Conservation (phyloP, 2,113 vertebrate species). For the Henicopernis longicauda region DNA sequence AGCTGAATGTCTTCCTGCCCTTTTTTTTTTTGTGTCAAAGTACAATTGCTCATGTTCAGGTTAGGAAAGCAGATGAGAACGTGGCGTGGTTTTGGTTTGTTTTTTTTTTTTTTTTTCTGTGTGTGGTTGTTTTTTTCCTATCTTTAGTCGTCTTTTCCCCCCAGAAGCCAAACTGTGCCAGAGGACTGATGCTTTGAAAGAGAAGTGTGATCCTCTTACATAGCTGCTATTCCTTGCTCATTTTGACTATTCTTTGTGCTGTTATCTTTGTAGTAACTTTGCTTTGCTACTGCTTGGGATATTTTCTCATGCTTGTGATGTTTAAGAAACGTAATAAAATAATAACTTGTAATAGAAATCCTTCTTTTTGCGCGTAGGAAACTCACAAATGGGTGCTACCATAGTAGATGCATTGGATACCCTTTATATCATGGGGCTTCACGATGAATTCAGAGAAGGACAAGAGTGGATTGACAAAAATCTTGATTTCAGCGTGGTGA, state of each 20-base stretch:
- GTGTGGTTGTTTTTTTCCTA: background rate
- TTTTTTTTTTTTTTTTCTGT: no score
- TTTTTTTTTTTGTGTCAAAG: background rate
- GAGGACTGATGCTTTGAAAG: background rate
- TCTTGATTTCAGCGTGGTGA: constrained; percentile 94
- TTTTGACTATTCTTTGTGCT: background rate
- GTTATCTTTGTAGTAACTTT: background rate
- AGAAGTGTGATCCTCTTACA: background rate
- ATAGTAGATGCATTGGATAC: constrained; percentile 97
- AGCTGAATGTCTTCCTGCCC: background rate
- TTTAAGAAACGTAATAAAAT: background rate
- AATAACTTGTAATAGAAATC: constrained; percentile 23
- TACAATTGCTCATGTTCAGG: background rate
- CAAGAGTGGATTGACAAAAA: constrained; percentile 96
- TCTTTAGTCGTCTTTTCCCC: background rate
- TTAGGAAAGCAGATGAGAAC: background rate
- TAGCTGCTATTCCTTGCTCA: background rate
- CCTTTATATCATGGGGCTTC: constrained; percentile 97
- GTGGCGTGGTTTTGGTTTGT: no score
- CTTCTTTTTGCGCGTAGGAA: constrained; percentile 76
- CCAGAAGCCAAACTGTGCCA: background rate
- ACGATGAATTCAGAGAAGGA: constrained; percentile 93
- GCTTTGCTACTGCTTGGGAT: background rate
- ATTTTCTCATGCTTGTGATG: background rate
- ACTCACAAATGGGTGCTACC: constrained; percentile 93